Percentiles rank a stretch among this genome's conserved stretches.
Conservation (phyloP, 1,140 invertebrate genomes). For the Stenopsyche tienmushanensis region DNA sequence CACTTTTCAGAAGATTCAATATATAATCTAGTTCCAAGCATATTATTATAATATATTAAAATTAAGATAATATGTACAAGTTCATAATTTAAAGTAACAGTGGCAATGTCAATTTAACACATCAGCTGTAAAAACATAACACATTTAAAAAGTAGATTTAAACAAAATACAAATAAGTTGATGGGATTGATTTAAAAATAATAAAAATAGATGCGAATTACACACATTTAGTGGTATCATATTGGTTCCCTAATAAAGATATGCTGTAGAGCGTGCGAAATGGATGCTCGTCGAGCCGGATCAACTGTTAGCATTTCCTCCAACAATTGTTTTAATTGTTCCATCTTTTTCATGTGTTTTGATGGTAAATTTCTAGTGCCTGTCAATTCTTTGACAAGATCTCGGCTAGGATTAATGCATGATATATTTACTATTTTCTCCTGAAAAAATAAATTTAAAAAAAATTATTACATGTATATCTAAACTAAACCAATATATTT, state of each 20-base stretch:
- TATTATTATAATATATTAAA: too few relatives aligned
- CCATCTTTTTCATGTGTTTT: conserved; percentile 86
- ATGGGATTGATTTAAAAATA: too few relatives aligned
- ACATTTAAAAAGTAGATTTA: too few relatives aligned
- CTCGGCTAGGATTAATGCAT: conserved; percentile 83
- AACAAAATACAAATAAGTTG: too few relatives aligned
- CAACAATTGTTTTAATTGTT: conserved; percentile 90
- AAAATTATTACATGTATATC: not conserved
- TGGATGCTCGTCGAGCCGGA: conserved; percentile 86
- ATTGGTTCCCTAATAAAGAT: conserved; percentile 95
- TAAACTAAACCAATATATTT: too few relatives aligned
- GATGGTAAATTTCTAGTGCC: conserved; percentile 79
- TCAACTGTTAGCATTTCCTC: conserved; percentile 94
- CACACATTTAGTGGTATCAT: conserved; percentile 45
- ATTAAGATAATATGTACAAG: too few relatives aligned
- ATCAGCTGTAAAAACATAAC: too few relatives aligned
- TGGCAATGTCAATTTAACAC: too few relatives aligned
- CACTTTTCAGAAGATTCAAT: too few relatives aligned
- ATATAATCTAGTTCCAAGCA: too few relatives aligned
- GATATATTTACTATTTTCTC: conserved; percentile 95
- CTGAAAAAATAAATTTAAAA: conserved; percentile 58
- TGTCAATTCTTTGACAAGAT: conserved; percentile 84
- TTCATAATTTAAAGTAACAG: too few relatives aligned
- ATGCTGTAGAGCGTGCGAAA: conserved; percentile 93
- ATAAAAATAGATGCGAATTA: conserved; percentile 6